These are phyloP conservation scores for Achroia grisella DNA, from an alignment of 1,140 invertebrate genomes.

Conservation along the genomic window DNA sequence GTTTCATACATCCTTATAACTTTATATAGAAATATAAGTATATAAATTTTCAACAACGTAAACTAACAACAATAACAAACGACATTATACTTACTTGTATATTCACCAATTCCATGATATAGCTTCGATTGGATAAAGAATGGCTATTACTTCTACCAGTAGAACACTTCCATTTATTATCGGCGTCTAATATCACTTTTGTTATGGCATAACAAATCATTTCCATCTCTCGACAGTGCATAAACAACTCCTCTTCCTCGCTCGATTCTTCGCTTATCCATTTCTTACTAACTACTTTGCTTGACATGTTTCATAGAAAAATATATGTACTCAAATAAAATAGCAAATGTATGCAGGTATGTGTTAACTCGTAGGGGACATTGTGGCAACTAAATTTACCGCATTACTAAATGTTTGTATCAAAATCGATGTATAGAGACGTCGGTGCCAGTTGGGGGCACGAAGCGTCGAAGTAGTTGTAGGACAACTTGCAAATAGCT, in stretches of 20 bases:
- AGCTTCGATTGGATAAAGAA: constrained; percentile 55
- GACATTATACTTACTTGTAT: constrained; percentile 48
- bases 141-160: constrained; percentile 28
- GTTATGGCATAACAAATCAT: constrained; percentile 57
- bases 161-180: constrained; percentile 57
- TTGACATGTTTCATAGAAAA: constrained; percentile 39
- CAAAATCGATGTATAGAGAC: constrained; percentile 55
- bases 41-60: no score
- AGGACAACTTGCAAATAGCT: constrained; percentile 45
- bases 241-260: constrained; percentile 52
- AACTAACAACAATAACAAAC: no score
- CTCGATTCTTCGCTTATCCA: constrained; percentile 55
- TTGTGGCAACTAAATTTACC: constrained; percentile 37
- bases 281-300: constrained; percentile 45
- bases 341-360: constrained; percentile 3
- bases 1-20: no score
- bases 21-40: no score
- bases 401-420: constrained; percentile 19
- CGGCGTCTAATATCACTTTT: constrained; percentile 53
- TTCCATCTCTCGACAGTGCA: constrained; percentile 53
- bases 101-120: constrained; percentile 66
- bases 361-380: constrained; percentile 40
- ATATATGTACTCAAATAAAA: no score
- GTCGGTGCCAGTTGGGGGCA: constrained; percentile 36
- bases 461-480: constrained; percentile 36